phyloP scores from a whole-genome alignment of 1,140 invertebrate genomes.

The Drosophila tristis region DNA sequence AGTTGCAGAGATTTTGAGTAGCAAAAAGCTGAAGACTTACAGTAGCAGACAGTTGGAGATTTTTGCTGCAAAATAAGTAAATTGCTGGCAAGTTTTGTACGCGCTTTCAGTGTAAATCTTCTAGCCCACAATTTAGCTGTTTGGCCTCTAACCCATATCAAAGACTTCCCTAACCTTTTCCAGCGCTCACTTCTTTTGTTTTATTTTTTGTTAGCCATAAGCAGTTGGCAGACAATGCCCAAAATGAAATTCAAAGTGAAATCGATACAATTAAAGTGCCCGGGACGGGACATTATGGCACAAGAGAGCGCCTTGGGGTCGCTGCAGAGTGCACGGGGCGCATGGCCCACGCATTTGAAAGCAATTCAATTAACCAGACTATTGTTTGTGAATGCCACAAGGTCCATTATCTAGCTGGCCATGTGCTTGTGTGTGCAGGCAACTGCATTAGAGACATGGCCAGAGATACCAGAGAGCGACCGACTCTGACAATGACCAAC shows the following conservation, averaged over 20 bases:
- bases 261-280: conserved; percentile 59
- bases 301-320: conserved; percentile 50
- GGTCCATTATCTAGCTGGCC: conserved; percentile 47
- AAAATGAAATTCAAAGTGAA: conserved; percentile 52
- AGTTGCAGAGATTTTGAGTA: no score
- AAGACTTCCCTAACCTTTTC: conserved; percentile 39
- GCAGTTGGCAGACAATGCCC: conserved; percentile 25
- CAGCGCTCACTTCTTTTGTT: conserved; percentile 28
- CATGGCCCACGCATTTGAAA: conserved; percentile 65
- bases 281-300: conserved; percentile 42
- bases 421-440: conserved; percentile 15
- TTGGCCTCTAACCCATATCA: no score
- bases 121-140: no score
- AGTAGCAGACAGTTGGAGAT: neutral
- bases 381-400: conserved; percentile 50
- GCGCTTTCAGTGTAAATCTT: no score
- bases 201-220: conserved; percentile 39
- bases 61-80: no score
- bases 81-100: no score
- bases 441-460: conserved; percentile 41
- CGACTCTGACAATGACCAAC: conserved; percentile 1
- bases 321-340: conserved; percentile 8
- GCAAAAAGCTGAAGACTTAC: neutral
- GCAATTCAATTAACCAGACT: conserved; percentile 68
- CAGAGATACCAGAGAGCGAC: neutral